Evolutionary conservation across 2,888 invertebrate genomes (phyloP).

Genomic region (Patella depressa): DNA sequence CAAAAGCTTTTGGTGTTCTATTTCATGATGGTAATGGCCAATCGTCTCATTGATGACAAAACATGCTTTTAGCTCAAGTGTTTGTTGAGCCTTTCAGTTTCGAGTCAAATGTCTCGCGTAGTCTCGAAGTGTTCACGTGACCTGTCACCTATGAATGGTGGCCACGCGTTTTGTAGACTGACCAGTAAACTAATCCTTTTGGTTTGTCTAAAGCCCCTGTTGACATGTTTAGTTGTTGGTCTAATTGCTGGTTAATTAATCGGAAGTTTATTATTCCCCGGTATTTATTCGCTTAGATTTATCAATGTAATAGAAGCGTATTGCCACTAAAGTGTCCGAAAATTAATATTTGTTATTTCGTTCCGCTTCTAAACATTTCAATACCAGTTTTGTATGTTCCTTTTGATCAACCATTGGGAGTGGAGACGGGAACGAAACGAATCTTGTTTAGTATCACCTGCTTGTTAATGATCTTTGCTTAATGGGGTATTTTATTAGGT

Average conservation of each 20-base stretch:
- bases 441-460: not conserved
- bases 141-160: constrained; percentile 6
- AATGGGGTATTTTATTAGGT: not conserved
- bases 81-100: constrained; percentile 8
- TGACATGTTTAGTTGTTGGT: constrained; percentile 2
- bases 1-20: constrained; percentile 9
- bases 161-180: not conserved
- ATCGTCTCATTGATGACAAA: constrained; percentile 7
- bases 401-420: constrained; percentile 1
- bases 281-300: not conserved
- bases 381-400: not conserved
- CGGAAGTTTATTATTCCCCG: not conserved
- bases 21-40: constrained; percentile 10
- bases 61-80: constrained; percentile 10
- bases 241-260: constrained; percentile 13
- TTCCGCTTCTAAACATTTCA: not conserved
- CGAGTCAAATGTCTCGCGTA: constrained; percentile 4
- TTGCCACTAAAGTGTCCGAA: constrained; percentile 9
- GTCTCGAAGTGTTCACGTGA: constrained; percentile 10
- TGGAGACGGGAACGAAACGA: constrained; percentile 3
- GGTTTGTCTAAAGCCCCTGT: not conserved
- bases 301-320: not conserved
- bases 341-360: constrained; percentile 10
- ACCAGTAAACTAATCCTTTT: not conserved
- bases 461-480: not conserved